A percentile compares a stretch with the other conserved stretches of the same genome.
Conservation (phyloP, 1,140 invertebrate species). For the Zaprionus lachaisei region DNA sequence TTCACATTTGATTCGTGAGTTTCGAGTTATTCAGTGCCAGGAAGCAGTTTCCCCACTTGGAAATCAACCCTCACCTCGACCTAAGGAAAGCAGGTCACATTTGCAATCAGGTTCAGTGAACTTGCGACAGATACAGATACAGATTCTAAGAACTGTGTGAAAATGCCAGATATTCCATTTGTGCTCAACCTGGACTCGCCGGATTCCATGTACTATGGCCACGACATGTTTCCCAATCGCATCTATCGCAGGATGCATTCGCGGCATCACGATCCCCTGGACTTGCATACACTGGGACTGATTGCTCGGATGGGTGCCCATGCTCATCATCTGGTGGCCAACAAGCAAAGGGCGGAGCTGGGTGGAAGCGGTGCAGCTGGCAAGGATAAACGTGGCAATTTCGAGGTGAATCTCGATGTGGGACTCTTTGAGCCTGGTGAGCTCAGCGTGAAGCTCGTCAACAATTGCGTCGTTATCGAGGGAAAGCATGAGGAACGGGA, state of each 20-base stretch:
- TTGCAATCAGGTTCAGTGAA: conserved; percentile 61
- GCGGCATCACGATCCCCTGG: conserved; percentile 67
- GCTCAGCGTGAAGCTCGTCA: conserved; percentile 90
- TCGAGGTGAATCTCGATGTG: conserved; percentile 88
- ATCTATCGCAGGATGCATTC: conserved; percentile 69
- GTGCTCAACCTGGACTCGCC: conserved; percentile 72
- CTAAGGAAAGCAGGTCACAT: conserved; percentile 49
- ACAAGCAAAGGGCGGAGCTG: conserved; percentile 58
- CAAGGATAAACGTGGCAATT: conserved; percentile 64
- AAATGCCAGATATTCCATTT: conserved; percentile 76
- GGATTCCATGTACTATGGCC: conserved; percentile 77
- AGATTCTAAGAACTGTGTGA: conserved; percentile 41
- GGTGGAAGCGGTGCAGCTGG: conserved; percentile 52
- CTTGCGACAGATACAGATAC: conserved; percentile 72
- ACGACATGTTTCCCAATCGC: conserved; percentile 78
- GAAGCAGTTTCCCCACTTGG: conserved; percentile 14
- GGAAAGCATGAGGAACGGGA: conserved; percentile 90
- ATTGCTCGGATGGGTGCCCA: conserved; percentile 75
- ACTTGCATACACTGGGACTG: conserved; percentile 71
- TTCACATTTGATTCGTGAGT: conserved; percentile 65
- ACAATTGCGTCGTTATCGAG: conserved; percentile 88
- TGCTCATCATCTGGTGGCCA: conserved; percentile 69
- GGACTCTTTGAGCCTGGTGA: conserved; percentile 90
- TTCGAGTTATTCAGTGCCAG: conserved; percentile 40
- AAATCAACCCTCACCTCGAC: conserved; percentile 53